These are phyloP conservation scores for Gulo gulo DNA, from an alignment of 2,113 vertebrate species.

Conservation along the genomic window DNA sequence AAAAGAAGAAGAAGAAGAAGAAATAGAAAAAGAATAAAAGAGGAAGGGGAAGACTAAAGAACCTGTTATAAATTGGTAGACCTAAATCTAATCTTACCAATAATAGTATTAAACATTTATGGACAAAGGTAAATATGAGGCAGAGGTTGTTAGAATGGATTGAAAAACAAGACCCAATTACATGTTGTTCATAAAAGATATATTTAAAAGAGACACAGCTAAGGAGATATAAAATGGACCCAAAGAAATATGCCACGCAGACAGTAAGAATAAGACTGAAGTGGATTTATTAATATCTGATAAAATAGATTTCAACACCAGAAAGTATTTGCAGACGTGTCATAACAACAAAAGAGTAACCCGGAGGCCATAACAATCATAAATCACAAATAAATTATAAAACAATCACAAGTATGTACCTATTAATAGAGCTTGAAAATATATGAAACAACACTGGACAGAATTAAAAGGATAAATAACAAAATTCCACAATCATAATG, in stretches of 20 bases:
- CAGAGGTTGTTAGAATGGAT: not conserved
- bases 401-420: not conserved
- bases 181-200: not conserved
- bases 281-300: not conserved
- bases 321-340: not conserved
- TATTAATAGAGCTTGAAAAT: not conserved
- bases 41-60: not conserved
- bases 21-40: not conserved
- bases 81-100: not conserved
- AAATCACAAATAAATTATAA: not conserved
- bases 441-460: not conserved
- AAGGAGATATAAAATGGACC: not conserved
- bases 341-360: not conserved
- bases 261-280: not conserved
- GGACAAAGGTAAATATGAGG: not conserved
- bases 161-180: not conserved
- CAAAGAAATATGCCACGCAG: not conserved
- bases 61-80: not conserved
- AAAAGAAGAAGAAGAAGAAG: not conserved
- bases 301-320: not conserved
- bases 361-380: not conserved
- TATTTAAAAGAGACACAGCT: not conserved
- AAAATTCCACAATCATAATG: not conserved
- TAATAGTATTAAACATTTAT: not conserved
- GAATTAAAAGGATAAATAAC: not conserved